These are phyloP conservation scores for Pelagia noctiluca DNA, from an alignment of 30 jellyfish, hydroid and myxozoan genomes.

Conservation along the genomic window DNA sequence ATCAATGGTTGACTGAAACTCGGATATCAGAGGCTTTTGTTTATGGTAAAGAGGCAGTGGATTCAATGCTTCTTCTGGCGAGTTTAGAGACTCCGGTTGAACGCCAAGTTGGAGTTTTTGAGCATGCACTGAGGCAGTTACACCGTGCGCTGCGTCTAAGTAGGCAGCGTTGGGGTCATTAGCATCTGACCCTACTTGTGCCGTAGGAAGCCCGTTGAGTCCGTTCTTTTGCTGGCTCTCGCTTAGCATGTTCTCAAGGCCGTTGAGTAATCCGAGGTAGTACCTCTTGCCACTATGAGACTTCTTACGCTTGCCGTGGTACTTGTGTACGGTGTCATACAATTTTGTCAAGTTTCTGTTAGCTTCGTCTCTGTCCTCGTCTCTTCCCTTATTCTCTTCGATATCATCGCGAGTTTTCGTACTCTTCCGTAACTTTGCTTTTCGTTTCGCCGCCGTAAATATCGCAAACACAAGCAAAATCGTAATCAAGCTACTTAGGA, in stretches of 20 bases:
- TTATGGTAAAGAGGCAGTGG: slow-evolving; percentile 56
- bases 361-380: slow-evolving; percentile 48
- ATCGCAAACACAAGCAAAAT: neutral
- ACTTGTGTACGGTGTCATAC: slow-evolving; percentile 71
- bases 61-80: slow-evolving; percentile 54
- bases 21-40: neutral
- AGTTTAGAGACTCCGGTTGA: slow-evolving; percentile 50
- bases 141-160: slow-evolving; percentile 69
- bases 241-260: slow-evolving; percentile 3
- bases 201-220: slow-evolving; percentile 40
- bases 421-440: slow-evolving; percentile 25
- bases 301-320: slow-evolving; percentile 12
- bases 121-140: slow-evolving; percentile 46
- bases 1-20: slow-evolving; percentile 7
- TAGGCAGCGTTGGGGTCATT: slow-evolving; percentile 48
- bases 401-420: slow-evolving; percentile 24
- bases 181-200: slow-evolving; percentile 37
- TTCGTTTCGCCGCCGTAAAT: slow-evolving; percentile 23
- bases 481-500: neutral
- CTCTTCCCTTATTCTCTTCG: slow-evolving; percentile 19
- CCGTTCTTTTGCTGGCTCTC: slow-evolving; percentile 27
- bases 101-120: slow-evolving; percentile 59
- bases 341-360: slow-evolving; percentile 64
- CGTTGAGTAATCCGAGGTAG: slow-evolving; percentile 36
- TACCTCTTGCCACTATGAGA: slow-evolving; percentile 58